phyloP scores from a whole-genome alignment of 2,113 vertebrate species.

The Mixornis gularis region DNA sequence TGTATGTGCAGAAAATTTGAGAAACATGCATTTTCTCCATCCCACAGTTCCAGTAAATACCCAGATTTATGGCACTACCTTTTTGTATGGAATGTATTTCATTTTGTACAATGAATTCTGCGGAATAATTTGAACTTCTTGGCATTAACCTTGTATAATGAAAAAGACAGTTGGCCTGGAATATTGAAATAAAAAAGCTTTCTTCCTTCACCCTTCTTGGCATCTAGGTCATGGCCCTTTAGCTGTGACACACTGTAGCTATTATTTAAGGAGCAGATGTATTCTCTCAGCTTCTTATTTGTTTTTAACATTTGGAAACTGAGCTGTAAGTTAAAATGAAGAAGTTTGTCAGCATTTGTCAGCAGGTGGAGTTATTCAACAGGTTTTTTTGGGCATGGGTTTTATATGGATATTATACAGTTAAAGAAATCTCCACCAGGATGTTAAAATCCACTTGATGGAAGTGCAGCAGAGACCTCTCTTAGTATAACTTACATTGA shows the following conservation, averaged over 20 bases:
- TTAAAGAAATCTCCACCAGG: background rate
- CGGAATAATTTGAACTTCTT: background rate
- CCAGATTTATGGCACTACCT: background rate
- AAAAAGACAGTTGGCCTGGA: background rate
- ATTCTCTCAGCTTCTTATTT: background rate
- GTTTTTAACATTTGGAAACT: background rate
- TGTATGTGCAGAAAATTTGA: background rate
- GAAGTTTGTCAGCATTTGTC: background rate
- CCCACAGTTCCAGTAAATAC: background rate
- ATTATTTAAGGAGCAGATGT: background rate
- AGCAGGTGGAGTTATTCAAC: background rate
- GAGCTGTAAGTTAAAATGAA: background rate
- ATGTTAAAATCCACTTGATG: background rate
- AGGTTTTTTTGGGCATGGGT: background rate
- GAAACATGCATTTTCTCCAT: background rate
- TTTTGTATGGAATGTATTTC: background rate
- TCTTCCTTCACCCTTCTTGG: background rate
- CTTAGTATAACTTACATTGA: background rate
- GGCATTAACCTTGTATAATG: background rate
- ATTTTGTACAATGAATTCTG: background rate
- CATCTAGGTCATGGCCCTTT: background rate
- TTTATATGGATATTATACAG: background rate
- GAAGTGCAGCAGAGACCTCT: background rate
- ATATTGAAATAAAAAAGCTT: background rate
- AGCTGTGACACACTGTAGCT: background rate